Evolutionary conservation across 1,140 invertebrate species (phyloP).

Genomic region (Monomorium pharaonis): DNA sequence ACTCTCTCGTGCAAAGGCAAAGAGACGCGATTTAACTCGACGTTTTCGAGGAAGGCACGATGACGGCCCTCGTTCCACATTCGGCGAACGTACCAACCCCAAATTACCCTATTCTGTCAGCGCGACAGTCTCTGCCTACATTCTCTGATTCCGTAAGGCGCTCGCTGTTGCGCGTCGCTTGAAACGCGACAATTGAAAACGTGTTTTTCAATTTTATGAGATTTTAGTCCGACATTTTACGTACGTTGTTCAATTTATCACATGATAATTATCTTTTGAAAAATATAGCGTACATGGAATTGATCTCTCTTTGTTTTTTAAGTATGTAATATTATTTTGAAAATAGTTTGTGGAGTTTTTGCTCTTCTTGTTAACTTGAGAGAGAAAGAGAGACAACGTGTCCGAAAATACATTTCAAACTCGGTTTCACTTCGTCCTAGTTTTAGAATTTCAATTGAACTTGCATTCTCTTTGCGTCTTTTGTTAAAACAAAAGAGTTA

Average conservation of each 20-base stretch:
- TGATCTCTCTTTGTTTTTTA: too few species aligned
- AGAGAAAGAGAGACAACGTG: background rate
- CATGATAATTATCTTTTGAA: background rate
- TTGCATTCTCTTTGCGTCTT: background rate
- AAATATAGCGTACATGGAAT: background rate
- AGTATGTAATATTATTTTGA: too few species aligned
- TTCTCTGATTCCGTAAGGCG: conserved; percentile 64
- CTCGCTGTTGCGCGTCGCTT: conserved; percentile 32
- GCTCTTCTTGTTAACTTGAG: background rate
- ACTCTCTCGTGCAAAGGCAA: conserved; percentile 54
- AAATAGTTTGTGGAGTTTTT: too few species aligned
- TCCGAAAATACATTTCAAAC: background rate
- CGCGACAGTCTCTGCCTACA: conserved; percentile 53
- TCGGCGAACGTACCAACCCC: conserved; percentile 71
- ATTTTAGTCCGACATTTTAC: background rate
- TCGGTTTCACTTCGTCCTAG: background rate
- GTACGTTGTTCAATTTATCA: background rate
- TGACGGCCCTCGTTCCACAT: conserved; percentile 64
- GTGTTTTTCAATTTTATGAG: conserved; percentile 34
- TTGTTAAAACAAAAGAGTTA: background rate
- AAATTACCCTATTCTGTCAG: conserved; percentile 75
- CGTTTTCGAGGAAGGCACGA: conserved; percentile 1
- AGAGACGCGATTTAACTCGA: conserved; percentile 52
- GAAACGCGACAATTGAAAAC: conserved; percentile 34
- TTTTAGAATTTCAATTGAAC: background rate